Evolutionary conservation across 2,797 vertebrate species (phyloP).

Genomic region (Hippocampus kuda): DNA sequence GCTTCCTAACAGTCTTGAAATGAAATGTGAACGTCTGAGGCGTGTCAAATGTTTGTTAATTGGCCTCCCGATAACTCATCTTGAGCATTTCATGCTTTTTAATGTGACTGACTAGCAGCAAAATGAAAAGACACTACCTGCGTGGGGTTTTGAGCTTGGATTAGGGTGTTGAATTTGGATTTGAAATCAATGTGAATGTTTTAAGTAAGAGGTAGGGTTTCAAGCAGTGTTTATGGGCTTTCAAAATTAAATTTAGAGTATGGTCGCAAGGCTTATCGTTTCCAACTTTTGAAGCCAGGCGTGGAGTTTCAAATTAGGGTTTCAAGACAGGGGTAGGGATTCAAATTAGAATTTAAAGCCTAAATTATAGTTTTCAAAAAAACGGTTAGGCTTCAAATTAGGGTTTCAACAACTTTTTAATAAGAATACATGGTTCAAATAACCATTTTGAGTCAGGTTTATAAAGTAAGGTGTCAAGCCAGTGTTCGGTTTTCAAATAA

Average conservation of each 20-base stretch:
- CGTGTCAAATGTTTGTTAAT: slow-evolving; percentile 1
- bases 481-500: background rate
- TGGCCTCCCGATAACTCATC: slow-evolving; percentile 4
- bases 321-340: no score
- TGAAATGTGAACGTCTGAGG: background rate
- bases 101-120: background rate
- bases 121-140: background rate
- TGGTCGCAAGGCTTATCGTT: no score
- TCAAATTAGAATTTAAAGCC: no score
- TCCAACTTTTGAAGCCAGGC: no score
- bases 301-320: no score
- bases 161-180: background rate
- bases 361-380: no score
- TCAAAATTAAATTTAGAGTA: background rate
- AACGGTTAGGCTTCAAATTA: no score
- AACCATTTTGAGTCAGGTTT: no score
- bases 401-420: no score
- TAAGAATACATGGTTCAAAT: no score
- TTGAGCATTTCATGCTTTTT: background rate
- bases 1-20: background rate
- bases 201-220: background rate
- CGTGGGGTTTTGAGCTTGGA: background rate
- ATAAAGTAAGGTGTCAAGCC: no score
- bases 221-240: background rate
- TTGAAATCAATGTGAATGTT: background rate